Evolutionary conservation across 2,113 vertebrate species (phyloP), one percentile per base, ranked within the genome.

Genomic region (Phainopepla nitens): DNA sequence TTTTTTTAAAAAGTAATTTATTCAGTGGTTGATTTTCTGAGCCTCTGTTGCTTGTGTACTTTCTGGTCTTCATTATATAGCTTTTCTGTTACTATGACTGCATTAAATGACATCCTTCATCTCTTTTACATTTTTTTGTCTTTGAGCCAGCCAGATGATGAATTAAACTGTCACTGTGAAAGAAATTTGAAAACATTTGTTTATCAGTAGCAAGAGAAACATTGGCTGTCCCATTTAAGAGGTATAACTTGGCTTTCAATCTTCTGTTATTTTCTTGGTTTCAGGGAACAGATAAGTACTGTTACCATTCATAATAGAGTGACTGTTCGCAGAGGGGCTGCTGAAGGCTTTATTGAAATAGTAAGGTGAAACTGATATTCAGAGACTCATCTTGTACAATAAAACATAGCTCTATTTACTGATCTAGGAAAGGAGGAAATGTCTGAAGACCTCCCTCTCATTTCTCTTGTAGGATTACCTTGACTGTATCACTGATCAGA

Each of bases 401-500:
- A 93, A 92, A 97, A 86, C 62, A 18, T 61, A 72, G 79, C 49
- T 95, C 81, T 49, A 22, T 89, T 96, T 93, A 80, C 85, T 83
- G 69, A 58, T 72, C 36, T 81, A 83, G 71, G 69, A 96, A 83
- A 93, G 61, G 45, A 78, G 27, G 72, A 82, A 60, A 62, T 93
- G 14, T 94, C 95, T 96, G 87, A 97, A 95, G 54, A 35, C 51
- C 41, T 57, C n/a, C 36, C 88, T 96, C 70, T 97, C 9, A 3
- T 96, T 97, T 95, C 76, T 89, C 96, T 96, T 94, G 70, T 94
- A 99, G 99, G 99, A 99, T 98, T 99, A 99, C 97, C 97, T 99
- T 2, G 98, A 99, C 91, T 99, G 98, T 68, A 99, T 99, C 97
- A 98, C 94, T 90, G 98, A 99, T 93, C 99, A 99, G 94, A 98